Evolutionary conservation across 2,797 vertebrate genomes (phyloP), one percentile per base, ranked within the genome.

Genomic region (Pogoniulus pusillus): DNA sequence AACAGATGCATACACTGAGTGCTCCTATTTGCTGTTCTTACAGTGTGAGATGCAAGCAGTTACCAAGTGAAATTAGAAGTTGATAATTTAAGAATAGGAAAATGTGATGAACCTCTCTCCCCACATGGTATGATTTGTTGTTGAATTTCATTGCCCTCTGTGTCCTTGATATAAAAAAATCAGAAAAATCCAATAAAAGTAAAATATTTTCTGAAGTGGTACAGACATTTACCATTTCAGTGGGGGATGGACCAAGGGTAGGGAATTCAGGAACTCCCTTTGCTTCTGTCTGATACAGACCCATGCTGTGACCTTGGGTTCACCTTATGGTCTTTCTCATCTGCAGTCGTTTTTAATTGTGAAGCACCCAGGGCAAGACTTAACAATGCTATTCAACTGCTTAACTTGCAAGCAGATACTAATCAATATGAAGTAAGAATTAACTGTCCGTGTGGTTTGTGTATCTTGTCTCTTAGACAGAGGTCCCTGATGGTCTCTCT

Each of bases 281-380:
- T 49, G 17, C 29, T 93, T 85, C n/a, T 45, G 54, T 73, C 41
- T 82, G n/a, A 51, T 71, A 5, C 30, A 77, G 72, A 88, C 68
- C 54, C 77, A 41, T 34, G 84, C 34, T 71, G 82, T 92, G 87
- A 82, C 80, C 74, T 85, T 76, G 85, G 10, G 49, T 84, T 92
- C 37, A 60, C 35, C 54, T 93, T n/a, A 4, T 4, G 20, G 35
- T 77, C 35, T 78, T 90, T 69, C 49, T 93, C 43, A 69, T 18
- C 34, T 93, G 55, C 16, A 71, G 39, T 23, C 71, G 6, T 32
- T 80, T 82, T 55, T 27, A 63, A 47, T 82, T 82, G 35, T 75
- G 47, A 85, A 68, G 35, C 6, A 60, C 45, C 15, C 53, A 72
- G 59, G 39, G 57, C 10, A 45, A 82, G 54, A 26, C 29, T 74